Evolutionary conservation across 2,888 invertebrate species (phyloP).

Genomic region (Dicycla oo): DNA sequence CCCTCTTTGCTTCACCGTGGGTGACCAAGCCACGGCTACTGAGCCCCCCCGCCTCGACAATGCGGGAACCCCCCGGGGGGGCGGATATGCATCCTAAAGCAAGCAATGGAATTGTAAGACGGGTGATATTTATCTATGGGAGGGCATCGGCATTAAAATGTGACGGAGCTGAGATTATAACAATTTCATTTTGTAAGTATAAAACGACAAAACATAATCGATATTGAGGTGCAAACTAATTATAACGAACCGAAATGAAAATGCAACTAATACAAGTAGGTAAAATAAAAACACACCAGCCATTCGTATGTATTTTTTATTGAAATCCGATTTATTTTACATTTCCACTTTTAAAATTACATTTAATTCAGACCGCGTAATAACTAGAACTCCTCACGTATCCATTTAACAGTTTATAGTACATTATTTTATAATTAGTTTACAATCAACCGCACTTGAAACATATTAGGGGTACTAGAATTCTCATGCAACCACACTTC

Average conservation of each 20-base stretch:
- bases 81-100: too few species aligned
- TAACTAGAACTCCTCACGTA: slow-evolving; percentile 69
- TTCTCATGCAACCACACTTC: slow-evolving; percentile 32
- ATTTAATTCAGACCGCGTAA: slow-evolving; percentile 78
- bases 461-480: slow-evolving; percentile 54
- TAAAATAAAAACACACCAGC: slow-evolving; percentile 31
- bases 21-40: too few species aligned
- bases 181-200: too few species aligned
- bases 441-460: slow-evolving; percentile 66
- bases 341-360: slow-evolving; percentile 82
- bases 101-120: too few species aligned
- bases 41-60: too few species aligned
- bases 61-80: too few species aligned
- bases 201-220: background rate
- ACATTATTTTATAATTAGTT: slow-evolving; percentile 66
- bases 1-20: too few species aligned
- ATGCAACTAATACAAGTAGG: background rate
- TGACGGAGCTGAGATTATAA: too few species aligned
- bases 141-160: too few species aligned
- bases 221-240: background rate
- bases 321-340: slow-evolving; percentile 88
- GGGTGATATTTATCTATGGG: too few species aligned
- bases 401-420: slow-evolving; percentile 63
- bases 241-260: background rate
- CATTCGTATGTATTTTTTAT: slow-evolving; percentile 82